Conservation (phyloP, 2,888 invertebrate species). For the Zelleria hepariella region DNA sequence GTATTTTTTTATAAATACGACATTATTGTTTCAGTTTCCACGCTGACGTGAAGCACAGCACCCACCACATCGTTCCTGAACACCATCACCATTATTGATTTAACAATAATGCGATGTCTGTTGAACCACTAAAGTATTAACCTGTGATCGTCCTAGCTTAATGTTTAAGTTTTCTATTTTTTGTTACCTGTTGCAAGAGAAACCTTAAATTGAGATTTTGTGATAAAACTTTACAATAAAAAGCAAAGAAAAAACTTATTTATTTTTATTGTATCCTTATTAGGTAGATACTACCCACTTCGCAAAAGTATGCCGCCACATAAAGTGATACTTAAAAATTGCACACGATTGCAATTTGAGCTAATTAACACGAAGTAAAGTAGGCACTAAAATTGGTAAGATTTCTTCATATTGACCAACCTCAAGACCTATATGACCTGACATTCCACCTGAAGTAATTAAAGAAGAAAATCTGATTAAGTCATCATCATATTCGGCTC, state of each 20-base stretch:
- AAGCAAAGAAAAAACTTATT: neutral
- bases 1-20: neutral
- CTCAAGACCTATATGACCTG: neutral
- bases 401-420: too few relatives aligned
- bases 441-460: neutral
- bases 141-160: neutral
- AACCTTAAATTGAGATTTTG: slow-evolving; percentile 3
- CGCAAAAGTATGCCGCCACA: neutral
- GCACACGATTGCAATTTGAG: neutral
- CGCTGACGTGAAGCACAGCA: slow-evolving; percentile 53
- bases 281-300: too few relatives aligned
- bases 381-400: too few relatives aligned
- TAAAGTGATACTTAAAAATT: too few relatives aligned
- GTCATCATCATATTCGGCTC: neutral
- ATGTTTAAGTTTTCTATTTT: neutral
- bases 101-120: neutral
- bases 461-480: neutral
- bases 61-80: slow-evolving; percentile 47
- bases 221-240: slow-evolving; percentile 1
- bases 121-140: neutral
- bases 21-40: slow-evolving; percentile 43
- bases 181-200: neutral
- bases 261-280: neutral
- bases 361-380: too few relatives aligned
- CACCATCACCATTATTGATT: slow-evolving; percentile 31